Evolutionary conservation across 2,797 vertebrate species (phyloP), one percentile per base, ranked within the genome.

Genomic region (Toxotes lorentzi): DNA sequence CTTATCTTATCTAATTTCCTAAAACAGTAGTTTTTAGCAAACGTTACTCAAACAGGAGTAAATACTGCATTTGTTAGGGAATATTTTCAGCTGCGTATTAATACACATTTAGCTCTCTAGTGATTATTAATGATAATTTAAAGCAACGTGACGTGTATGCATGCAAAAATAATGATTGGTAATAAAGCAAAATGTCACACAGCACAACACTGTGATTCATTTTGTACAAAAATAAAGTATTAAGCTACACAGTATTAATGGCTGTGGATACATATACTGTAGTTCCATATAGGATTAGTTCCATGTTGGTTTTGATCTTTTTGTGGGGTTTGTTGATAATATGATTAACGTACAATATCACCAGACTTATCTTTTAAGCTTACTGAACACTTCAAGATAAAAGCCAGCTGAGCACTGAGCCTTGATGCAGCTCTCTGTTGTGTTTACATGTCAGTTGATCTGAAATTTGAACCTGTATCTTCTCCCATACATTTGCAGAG

Each of bases 11-110:
- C n/a, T n/a, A n/a, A n/a, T n/a, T n/a, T n/a, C n/a, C n/a, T n/a
- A n/a, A n/a, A n/a, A n/a, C n/a, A n/a, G n/a, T n/a, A n/a, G n/a
- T n/a, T n/a, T n/a, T n/a, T n/a, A n/a, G n/a, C n/a, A n/a, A n/a
- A n/a, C n/a, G n/a, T n/a, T n/a, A n/a, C n/a, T n/a, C n/a, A n/a
- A n/a, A n/a, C n/a, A n/a, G n/a, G n/a, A n/a, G n/a, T n/a, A n/a
- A n/a, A n/a, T n/a, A n/a, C n/a, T n/a, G 4, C 34, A 35, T 35
- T 35, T 35, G 34, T 16, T n/a, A 11, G 34, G 35, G 7, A 51
- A 21, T 43, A 51, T 45, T 67, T 76, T 59, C 54, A 75, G 21
- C 34, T 60, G 45, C 0, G 21, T 10, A 67, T 35, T 8, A 53
- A 45, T 45, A 63, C 14, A 35, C 41, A 38, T 63, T 56, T 56